These are phyloP conservation scores for Anthoptus insignis DNA, from an alignment of 2,888 invertebrate genomes.

Conservation along the genomic window DNA sequence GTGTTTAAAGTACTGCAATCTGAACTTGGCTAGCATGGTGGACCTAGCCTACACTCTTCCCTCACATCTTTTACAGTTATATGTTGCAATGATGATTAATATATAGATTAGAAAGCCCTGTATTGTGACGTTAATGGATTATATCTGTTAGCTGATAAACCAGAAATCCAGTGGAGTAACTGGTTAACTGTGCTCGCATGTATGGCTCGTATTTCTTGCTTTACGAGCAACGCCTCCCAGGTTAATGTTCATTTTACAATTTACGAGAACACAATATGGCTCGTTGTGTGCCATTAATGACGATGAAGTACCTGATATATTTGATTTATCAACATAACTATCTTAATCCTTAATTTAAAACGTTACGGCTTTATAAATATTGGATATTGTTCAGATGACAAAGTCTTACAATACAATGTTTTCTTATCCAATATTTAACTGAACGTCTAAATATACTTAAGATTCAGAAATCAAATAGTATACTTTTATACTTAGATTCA, in stretches of 20 bases:
- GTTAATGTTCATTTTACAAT: conserved; percentile 41
- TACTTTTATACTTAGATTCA: too few species aligned
- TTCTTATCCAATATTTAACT: too few species aligned
- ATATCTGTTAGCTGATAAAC: conserved; percentile 22
- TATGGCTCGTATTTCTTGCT: conserved; percentile 38
- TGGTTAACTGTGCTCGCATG: conserved; percentile 29
- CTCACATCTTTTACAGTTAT: too few species aligned
- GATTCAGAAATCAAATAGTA: too few species aligned
- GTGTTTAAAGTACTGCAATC: too few species aligned
- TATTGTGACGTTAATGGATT: background rate
- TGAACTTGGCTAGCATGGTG: too few species aligned
- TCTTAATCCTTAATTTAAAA: conserved; percentile 35
- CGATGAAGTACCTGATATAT: conserved; percentile 39
- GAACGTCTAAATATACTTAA: too few species aligned
- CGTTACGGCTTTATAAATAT: conserved; percentile 7
- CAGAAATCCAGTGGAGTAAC: conserved; percentile 33
- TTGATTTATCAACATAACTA: conserved; percentile 32
- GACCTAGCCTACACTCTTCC: too few species aligned
- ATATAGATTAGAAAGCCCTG: background rate
- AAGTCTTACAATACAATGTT: too few species aligned
- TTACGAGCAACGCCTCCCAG: conserved; percentile 37
- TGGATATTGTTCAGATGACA: too few species aligned
- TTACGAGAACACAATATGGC: conserved; percentile 39
- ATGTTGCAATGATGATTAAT: too few species aligned
- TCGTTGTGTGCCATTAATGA: conserved; percentile 38